These are phyloP conservation scores for Perca flavescens DNA, from an alignment of 2,113 vertebrate species.

Conservation along the genomic window DNA sequence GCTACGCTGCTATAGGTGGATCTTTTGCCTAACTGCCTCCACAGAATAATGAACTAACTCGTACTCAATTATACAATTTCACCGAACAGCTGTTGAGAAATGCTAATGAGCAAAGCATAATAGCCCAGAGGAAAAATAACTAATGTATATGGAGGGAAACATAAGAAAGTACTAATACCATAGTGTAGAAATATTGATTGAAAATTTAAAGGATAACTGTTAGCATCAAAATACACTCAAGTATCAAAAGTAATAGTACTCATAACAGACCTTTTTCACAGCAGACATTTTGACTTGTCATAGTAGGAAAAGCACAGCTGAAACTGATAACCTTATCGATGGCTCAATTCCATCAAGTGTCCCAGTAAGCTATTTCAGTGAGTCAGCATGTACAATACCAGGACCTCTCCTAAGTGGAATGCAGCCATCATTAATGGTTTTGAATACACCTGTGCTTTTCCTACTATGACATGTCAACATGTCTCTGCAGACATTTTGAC, in stretches of 20 bases:
- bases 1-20: not conserved
- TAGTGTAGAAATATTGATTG: not conserved
- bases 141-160: not conserved
- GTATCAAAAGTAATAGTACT: not conserved
- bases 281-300: not conserved
- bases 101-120: conserved; percentile 35
- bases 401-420: too few species aligned
- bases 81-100: conserved; percentile 36
- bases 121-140: not conserved
- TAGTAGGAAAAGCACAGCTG: not conserved
- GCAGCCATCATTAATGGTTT: too few species aligned
- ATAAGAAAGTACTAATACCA: not conserved
- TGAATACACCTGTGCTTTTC: too few species aligned
- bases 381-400: too few species aligned
- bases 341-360: too few species aligned
- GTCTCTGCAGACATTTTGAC: not conserved
- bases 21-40: conserved; percentile 6
- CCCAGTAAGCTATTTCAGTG: too few species aligned
- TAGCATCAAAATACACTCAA: not conserved
- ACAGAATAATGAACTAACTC: conserved; percentile 21
- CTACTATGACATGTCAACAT: too few species aligned
- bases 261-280: too few species aligned
- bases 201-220: not conserved
- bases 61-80: conserved; percentile 21
- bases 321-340: too few species aligned